Evolutionary conservation across 2,113 vertebrate species (phyloP), one percentile per base, ranked within the genome.

Genomic region (Cyphomyrus plagiostoma): DNA sequence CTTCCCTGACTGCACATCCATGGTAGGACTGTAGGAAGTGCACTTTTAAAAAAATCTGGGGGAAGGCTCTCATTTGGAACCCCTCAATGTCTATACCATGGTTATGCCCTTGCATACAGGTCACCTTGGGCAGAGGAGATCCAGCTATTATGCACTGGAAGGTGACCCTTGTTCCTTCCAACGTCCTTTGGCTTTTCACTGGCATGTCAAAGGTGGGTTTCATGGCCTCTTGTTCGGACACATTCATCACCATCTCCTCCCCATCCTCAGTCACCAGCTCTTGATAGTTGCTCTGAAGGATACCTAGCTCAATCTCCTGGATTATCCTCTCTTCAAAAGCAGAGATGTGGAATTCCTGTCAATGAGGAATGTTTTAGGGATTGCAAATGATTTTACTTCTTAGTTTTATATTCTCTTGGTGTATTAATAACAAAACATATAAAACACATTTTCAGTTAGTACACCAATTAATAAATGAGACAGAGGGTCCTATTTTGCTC

Each of bases 101-200:
- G 62, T 30, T 84, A 45, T 48, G 21, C 35, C 82, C 17, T 89
- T 56, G 53, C 4, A 45, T 9, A 11, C 21, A 70, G 17, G 80
- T 83, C 95, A 99, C 98, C 97, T 99, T 99, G 84, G 98, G 98
- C 92, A 98, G 91, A 19, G 98, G 98, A 23, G 94, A 96, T 92
- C 98, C 98, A 92, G 95, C 94, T 91, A 96, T 97, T 93, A 96
- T 98, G 95, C 98, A 99, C 92, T 98, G 97, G 94, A 99, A 99
- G 26, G 97, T 99, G 92, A 97, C 98, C 17, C 97, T 96, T 15
- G 30, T 30, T 85, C 96, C 96, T 91, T 97, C 96, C 91, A 97
- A 93, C 88, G 95, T 93, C 94, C 96, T 95, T 8, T 96, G 97
- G 93, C 97, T 97, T 89, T 96, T 97, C 89, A 97, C 74, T 91